Evolutionary conservation across 2,113 vertebrate genomes (phyloP), one percentile per base, ranked within the genome.

Genomic region (Nannobrachium achirus): DNA sequence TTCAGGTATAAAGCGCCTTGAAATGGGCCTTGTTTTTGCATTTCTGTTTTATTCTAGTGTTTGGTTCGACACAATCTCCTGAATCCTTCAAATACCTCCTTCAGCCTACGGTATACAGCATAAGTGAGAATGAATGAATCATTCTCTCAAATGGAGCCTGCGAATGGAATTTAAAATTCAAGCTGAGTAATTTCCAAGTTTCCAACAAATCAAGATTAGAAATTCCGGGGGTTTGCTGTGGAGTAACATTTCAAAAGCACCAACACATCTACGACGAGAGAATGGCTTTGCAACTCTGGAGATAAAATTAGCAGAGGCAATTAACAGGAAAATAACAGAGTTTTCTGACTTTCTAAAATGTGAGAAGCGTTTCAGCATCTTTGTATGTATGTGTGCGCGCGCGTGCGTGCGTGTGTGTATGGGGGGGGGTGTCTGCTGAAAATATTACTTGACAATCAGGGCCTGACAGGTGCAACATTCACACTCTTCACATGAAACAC

Each of bases 221-320:
- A n/a, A n/a, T 10, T 13, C 18, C n/a, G 3, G 40, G 56, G 20
- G 11, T 15, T 55, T 40, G 16, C 10, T 50, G 7, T 41, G 19
- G 19, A 57, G 68, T 77, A 53, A 83, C 48, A 52, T 81, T 79
- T 70, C 56, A 73, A 46, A 65, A 62, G 51, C 53, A 61, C 16
- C 59, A 72, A 66, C 62, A 81, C 79, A 87, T 83, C 77, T 83
- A 59, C 82, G 77, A 9, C 11, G 40, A 62, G 53, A 64, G 75
- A 65, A 67, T 40, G 57, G 60, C 66, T 80, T 76, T 81, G 69
- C 75, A 44, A 66, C 75, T 75, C 61, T 61, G 66, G 68, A 81
- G 82, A 73, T 79, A 72, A 82, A 83, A 87, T 86, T 83, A 83
- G 82, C 84, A 86, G 79, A 55, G 38, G 59, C 77, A 89, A 86